Evolutionary conservation across 2,888 invertebrate species (phyloP).

Genomic region (Lathronympha strigana): DNA sequence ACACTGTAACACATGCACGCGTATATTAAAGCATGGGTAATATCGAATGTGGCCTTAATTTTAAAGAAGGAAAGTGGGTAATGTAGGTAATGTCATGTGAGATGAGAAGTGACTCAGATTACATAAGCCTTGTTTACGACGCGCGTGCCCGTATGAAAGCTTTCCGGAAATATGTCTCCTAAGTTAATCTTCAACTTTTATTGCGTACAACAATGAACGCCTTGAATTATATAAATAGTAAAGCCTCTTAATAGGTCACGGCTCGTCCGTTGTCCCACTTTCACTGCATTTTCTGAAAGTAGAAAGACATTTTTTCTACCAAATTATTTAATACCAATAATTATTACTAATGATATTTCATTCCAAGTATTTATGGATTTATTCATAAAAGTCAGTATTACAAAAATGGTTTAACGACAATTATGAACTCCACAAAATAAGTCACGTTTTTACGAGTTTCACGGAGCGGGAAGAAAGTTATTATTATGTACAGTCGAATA

Average conservation of each 20-base stretch:
- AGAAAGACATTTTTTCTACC: constrained; percentile 52
- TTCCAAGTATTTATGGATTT: constrained; percentile 43
- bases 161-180: constrained; percentile 15
- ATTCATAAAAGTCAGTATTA: constrained; percentile 46
- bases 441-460: constrained; percentile 48
- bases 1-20: too few relatives aligned
- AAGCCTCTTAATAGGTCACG: constrained; percentile 42
- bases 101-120: constrained; percentile 22
- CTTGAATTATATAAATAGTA: constrained; percentile 38
- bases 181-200: constrained; percentile 33
- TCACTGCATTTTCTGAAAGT: constrained; percentile 56
- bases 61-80: constrained; percentile 16
- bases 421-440: constrained; percentile 37
- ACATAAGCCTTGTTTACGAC: constrained; percentile 24
- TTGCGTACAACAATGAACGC: constrained; percentile 33
- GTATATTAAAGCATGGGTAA: too few relatives aligned
- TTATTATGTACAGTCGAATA: constrained; percentile 29
- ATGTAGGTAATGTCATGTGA: constrained; percentile 2
- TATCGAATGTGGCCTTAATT: too few relatives aligned
- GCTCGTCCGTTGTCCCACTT: constrained; percentile 63
- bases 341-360: constrained; percentile 29
- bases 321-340: constrained; percentile 43
- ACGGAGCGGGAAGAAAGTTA: constrained; percentile 38
- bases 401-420: constrained; percentile 44
- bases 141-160: constrained; percentile 14